Evolutionary conservation across 2,888 invertebrate species (phyloP).

Genomic region (Psococerastis gibbosa): DNA sequence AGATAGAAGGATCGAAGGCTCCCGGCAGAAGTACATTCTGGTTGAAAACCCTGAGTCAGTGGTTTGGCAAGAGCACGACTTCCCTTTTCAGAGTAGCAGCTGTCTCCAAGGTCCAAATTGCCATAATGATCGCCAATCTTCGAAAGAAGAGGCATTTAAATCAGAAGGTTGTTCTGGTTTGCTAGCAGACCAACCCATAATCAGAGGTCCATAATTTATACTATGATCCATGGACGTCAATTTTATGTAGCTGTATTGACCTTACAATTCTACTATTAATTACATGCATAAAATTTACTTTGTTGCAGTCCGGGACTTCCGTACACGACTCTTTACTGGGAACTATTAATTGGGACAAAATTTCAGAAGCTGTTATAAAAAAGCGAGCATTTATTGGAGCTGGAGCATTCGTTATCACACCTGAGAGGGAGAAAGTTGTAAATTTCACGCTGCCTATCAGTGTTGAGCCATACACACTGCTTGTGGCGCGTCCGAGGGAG

Average conservation of each 20-base stretch:
- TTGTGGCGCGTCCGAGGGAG: conserved; percentile 59
- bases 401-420: conserved; percentile 36
- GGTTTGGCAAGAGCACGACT: too few relatives aligned
- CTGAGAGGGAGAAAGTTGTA: conserved; percentile 32
- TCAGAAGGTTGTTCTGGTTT: too few relatives aligned
- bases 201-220: background rate
- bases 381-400: conserved; percentile 36
- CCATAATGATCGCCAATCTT: too few relatives aligned
- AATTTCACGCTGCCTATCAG: conserved; percentile 66
- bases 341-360: conserved; percentile 23
- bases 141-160: too few relatives aligned
- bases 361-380: conserved; percentile 30
- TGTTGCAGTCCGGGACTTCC: too few relatives aligned
- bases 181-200: too few relatives aligned
- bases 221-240: background rate
- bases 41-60: too few relatives aligned
- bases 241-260: background rate
- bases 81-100: too few relatives aligned
- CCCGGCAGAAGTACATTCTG: too few relatives aligned
- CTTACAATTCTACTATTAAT: background rate
- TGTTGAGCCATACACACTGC: conserved; percentile 57
- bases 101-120: too few relatives aligned
- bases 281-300: background rate
- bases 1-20: too few relatives aligned
- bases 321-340: too few relatives aligned